Evolutionary conservation across 1,140 invertebrate species (phyloP).

Genomic region (Platorchestia sp.): DNA sequence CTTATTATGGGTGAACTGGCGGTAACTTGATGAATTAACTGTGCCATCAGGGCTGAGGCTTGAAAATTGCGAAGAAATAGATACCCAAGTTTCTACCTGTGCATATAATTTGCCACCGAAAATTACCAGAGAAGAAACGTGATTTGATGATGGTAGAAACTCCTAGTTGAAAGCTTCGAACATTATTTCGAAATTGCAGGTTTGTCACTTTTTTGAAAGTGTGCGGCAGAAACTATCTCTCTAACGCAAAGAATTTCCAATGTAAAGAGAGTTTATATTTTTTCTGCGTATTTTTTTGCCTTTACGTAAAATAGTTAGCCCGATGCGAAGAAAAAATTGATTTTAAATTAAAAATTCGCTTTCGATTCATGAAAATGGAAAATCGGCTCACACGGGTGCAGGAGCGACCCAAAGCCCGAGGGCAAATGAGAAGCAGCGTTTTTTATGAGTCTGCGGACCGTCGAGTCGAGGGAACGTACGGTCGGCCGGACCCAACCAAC

Average conservation of each 20-base stretch:
- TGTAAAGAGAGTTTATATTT: not conserved
- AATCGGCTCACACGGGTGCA: not conserved
- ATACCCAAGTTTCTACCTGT: not conserved
- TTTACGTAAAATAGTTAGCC: not conserved
- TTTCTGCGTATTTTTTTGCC: not conserved
- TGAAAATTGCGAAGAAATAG: not conserved
- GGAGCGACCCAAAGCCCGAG: slow-evolving; percentile 31
- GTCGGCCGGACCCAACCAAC: not conserved
- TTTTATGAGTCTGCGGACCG: not conserved
- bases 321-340: not conserved
- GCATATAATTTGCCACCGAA: not conserved
- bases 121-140: not conserved
- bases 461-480: not conserved
- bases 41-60: not conserved
- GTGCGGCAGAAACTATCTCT: not conserved
- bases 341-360: not conserved
- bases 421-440: not conserved
- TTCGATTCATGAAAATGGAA: not conserved
- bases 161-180: not conserved
- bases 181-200: not conserved
- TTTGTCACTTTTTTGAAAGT: not conserved
- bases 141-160: not conserved
- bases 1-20: not conserved
- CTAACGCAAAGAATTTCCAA: not conserved
- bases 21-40: slow-evolving; percentile 1